These are phyloP conservation scores for Oreochromis mossambicus DNA, from an alignment of 2,797 vertebrate species.

Conservation along the genomic window DNA sequence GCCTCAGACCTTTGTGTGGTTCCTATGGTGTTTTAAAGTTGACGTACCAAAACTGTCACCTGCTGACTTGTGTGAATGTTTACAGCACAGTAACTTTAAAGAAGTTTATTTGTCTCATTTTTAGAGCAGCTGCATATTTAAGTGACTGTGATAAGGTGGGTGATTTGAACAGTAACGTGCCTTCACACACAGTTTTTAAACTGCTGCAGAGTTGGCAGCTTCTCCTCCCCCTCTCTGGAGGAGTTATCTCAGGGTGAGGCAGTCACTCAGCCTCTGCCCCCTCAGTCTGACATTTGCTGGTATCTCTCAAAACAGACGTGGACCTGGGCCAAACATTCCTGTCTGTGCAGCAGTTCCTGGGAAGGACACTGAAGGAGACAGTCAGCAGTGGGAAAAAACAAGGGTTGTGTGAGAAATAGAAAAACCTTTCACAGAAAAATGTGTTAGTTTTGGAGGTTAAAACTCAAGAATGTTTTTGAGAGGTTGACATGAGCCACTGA, in stretches of 20 bases:
- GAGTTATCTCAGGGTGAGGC: background rate
- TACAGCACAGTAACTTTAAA: background rate
- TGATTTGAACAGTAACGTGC: background rate
- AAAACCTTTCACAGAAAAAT: background rate
- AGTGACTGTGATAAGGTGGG: background rate
- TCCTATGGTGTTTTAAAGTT: background rate
- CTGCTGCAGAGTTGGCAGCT: background rate
- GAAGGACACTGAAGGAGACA: slow-evolving; percentile 11
- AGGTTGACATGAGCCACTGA: background rate
- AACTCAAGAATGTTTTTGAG: background rate
- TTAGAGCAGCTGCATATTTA: background rate
- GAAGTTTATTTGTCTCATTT: background rate
- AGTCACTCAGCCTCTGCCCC: background rate
- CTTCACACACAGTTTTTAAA: background rate
- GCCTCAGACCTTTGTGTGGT: background rate
- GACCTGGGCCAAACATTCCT: slow-evolving; percentile 32
- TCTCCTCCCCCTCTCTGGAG: slow-evolving; percentile 4
- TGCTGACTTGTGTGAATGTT: background rate
- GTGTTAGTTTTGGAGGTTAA: background rate
- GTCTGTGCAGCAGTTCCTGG: slow-evolving; percentile 26
- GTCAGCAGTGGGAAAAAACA: background rate
- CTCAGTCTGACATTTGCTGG: slow-evolving; percentile 22
- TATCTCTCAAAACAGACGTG: slow-evolving; percentile 38
- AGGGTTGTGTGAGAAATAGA: background rate
- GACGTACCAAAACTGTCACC: background rate